These are phyloP conservation scores for Brachionichthys hirsutus DNA, from an alignment of 2,113 vertebrate genomes.

Conservation along the genomic window DNA sequence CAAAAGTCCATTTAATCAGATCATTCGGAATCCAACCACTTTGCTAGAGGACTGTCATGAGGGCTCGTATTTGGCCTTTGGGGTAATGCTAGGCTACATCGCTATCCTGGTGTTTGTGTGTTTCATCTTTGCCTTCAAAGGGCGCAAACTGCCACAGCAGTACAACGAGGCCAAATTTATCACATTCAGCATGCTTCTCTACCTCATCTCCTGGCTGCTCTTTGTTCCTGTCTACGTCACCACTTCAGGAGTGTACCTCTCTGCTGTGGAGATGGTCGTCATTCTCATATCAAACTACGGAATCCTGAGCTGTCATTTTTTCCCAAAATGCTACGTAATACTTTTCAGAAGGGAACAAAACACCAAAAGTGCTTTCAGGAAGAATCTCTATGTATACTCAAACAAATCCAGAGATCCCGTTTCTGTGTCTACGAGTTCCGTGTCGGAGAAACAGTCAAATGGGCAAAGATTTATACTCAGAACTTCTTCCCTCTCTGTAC, in stretches of 20 bases:
- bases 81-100: slow-evolving; percentile 84
- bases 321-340: slow-evolving; percentile 89
- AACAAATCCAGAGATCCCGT: slow-evolving; percentile 53
- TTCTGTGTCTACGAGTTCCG: neutral
- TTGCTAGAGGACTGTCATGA: slow-evolving; percentile 83
- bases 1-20: slow-evolving; percentile 70
- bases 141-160: slow-evolving; percentile 86
- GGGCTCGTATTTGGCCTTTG: slow-evolving; percentile 81
- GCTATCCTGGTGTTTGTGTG: slow-evolving; percentile 82
- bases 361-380: slow-evolving; percentile 84
- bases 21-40: slow-evolving; percentile 55
- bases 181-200: slow-evolving; percentile 90
- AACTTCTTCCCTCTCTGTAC: neutral
- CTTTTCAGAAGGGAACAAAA: slow-evolving; percentile 85
- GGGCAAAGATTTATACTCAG: neutral
- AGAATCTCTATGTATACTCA: slow-evolving; percentile 82
- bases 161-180: slow-evolving; percentile 92
- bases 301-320: slow-evolving; percentile 85
- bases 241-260: slow-evolving; percentile 83
- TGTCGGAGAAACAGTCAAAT: neutral
- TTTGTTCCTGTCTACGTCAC: slow-evolving; percentile 86
- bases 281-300: slow-evolving; percentile 90
- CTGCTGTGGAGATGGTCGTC: slow-evolving; percentile 87
- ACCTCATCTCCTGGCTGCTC: slow-evolving; percentile 87
- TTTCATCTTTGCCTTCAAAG: slow-evolving; percentile 87